Conservation (phyloP, 2,113 vertebrate genomes). For the Leptocoma aspasia region DNA sequence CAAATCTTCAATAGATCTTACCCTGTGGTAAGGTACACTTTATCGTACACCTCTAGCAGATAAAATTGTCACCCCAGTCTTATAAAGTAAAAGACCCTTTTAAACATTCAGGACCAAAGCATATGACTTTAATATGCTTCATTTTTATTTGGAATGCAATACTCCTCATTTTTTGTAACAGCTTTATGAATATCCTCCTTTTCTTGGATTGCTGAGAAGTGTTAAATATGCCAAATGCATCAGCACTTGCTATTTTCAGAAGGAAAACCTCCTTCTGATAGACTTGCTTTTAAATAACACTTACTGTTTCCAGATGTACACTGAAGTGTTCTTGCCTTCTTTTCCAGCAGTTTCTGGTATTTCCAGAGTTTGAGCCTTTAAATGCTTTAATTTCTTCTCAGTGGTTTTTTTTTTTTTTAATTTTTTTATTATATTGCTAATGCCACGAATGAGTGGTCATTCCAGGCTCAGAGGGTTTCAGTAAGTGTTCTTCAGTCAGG, state of each 20-base stretch:
- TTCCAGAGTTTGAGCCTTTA: neutral
- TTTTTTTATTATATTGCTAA: neutral
- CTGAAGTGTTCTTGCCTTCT: neutral
- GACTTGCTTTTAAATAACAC: conserved; percentile 26
- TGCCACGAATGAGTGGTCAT: neutral
- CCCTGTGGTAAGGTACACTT: neutral
- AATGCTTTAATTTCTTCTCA: neutral
- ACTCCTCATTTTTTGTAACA: neutral
- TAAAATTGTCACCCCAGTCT: neutral
- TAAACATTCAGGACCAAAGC: neutral
- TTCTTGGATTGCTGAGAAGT: neutral
- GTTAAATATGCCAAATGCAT: conserved; percentile 17
- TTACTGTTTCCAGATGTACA: conserved; percentile 14
- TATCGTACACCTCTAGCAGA: neutral
- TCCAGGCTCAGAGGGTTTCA: neutral
- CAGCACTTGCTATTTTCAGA: conserved; percentile 8
- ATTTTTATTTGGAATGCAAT: neutral
- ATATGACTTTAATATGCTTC: neutral
- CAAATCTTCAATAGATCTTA: neutral
- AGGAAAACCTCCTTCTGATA: conserved; percentile 17
- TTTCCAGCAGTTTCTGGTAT: neutral
- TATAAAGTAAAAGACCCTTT: neutral
- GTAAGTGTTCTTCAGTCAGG: neutral
- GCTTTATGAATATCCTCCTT: neutral
- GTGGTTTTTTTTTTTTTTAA: neutral